Base-by-base conservation (phyloP, 2,888 invertebrate species). In the Thumatha senex region DNA sequence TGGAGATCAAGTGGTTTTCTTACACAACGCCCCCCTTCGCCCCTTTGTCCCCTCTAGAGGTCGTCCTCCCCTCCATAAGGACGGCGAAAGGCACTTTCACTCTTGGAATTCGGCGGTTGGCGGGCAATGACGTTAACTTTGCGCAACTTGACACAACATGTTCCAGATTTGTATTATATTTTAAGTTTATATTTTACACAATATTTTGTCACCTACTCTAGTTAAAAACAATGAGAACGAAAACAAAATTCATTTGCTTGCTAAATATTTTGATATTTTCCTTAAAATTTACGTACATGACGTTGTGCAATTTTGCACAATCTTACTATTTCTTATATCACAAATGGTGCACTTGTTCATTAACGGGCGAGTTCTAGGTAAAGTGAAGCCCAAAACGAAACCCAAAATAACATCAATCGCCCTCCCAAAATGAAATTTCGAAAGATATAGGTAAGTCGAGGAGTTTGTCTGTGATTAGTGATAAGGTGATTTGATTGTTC, bases 51-150 rank as follows among this genome's bases (percentile, higher is more conserved):
- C 75, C 77, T 70, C 72, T 76, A 54, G 74, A 78, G 80, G 80
- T 80, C 78, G 76, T 75, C 69, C 77, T 76, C 83, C 81, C 78
- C 82, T 74, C 78, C 62, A 66, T 43, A 63, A 63, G 68, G 62
- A 59, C 67, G 70, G 86, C 78, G 86, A 89, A 88, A 87, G 87
- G 83, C 75, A 88, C 90, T 90, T 90, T 90, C 90, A 88, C 90
- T 87, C 49, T 46, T 76, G 80, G 90, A 88, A 90, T 90, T 86
- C 78, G 84, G 82, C 74, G 67, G 70, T 67, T 70, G 61, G 67
- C 59, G 61, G 46, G 33, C 44, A 36, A 41, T 86, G 87, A 89
- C 89, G 87, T 89, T 85, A 88, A 14, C 55, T 86, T 88, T 86
- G 82, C 86, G 87, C 84, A 90, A 89, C 67, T 67, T 89, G 86